Evolutionary conservation across 2,888 invertebrate species (phyloP), one percentile per base, ranked within the genome.

Genomic region (Sicus ferrugineus): DNA sequence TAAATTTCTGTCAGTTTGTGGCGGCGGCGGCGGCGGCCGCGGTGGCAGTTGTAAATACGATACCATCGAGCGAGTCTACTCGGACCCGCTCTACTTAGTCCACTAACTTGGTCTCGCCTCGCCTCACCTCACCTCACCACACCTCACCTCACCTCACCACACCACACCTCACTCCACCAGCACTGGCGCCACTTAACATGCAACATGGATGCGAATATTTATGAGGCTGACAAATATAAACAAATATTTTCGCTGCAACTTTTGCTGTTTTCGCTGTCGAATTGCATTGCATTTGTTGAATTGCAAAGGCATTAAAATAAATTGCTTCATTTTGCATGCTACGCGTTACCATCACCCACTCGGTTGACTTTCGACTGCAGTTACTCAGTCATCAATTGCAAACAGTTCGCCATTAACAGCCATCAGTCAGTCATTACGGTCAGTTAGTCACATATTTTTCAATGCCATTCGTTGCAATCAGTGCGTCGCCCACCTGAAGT

Each of bases 1-100:
- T 72, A 72, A 68, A 72, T 72, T 70, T 65, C 56, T 68, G 67
- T 65, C 72, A 65, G 69, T 68, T 61, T 58, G 67, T 26, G 42
- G 65, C 50, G 19, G 30, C 31, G 64, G 14, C 3, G 23, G 21
- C 28, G 34, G 9, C 11, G 31, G 21, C 21, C 30, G 28, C n/a
- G n/a, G 48, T 50, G 9, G n/a, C 46, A 14, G 38, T 38, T 38
- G 7, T 38, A 14, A 9, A 38, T 9, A 38, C 14, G 38, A 19
- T 3, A 46, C 46, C 46, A n/a, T 46, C n/a, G 3, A 3, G 6
- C 19, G 9, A 19, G 46, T 46, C 46, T 46, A 9, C n/a, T 9
- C 14, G 38, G 38, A 38, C 7, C n/a, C 46, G 3, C 46, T 46
- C 46, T 46, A 19, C 46, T 46, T 46, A 54, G 14, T 11, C 26